Conservation (phyloP, 2,888 invertebrate genomes). For the Polyommatus icarus region DNA sequence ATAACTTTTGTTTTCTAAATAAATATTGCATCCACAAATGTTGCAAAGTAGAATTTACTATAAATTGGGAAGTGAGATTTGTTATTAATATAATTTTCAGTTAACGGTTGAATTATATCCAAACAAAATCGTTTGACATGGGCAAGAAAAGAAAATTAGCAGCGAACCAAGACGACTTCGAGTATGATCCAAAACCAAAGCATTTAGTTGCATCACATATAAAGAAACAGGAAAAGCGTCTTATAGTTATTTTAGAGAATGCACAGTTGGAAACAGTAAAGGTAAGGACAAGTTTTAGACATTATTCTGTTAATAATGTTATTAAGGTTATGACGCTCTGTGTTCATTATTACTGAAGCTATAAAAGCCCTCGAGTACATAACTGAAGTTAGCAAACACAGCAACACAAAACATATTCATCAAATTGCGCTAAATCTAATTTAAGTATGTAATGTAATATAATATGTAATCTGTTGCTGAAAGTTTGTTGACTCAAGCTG, state of each 20-base stretch:
- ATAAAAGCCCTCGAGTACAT: too few relatives aligned
- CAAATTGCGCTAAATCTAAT: too few relatives aligned
- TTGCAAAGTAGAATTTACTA: neutral
- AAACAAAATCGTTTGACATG: constrained; percentile 48
- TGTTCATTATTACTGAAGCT: neutral
- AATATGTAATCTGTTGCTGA: neutral
- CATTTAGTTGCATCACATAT: constrained; percentile 89
- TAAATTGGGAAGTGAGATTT: neutral
- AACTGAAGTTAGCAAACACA: too few relatives aligned
- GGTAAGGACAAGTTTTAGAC: constrained; percentile 74
- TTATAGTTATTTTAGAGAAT: constrained; percentile 95
- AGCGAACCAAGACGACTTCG: constrained; percentile 83
- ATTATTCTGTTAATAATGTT: neutral
- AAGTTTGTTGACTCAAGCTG: neutral
- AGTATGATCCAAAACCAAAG: constrained; percentile 88
- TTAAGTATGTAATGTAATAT: too few relatives aligned
- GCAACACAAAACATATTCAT: too few relatives aligned
- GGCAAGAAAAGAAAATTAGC: constrained; percentile 73
- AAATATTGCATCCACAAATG: neutral
- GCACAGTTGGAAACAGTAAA: constrained; percentile 98
- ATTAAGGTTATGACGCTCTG: neutral
- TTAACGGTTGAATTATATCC: neutral
- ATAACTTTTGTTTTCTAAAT: neutral
- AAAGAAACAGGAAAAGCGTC: constrained; percentile 91
- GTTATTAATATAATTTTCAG: neutral